Evolutionary conservation across 2,797 vertebrate genomes (phyloP).

Genomic region (Aulostomus chinensis): DNA sequence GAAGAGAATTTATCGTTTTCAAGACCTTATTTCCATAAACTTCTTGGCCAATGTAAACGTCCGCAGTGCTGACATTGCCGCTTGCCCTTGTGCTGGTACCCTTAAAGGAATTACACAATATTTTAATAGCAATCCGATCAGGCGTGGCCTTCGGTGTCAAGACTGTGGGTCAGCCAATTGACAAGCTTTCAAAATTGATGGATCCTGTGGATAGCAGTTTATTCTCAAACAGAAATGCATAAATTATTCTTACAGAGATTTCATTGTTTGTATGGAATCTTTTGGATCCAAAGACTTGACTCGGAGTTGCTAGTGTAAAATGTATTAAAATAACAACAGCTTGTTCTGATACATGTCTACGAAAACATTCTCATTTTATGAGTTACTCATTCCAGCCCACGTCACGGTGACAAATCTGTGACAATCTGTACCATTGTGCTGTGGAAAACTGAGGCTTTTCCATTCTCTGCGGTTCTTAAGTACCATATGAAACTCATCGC

Average conservation of each 20-base stretch:
- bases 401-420: constrained; percentile 43
- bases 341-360: constrained; percentile 14
- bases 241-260: constrained; percentile 7
- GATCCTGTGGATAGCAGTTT: constrained; percentile 28
- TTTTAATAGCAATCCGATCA: constrained; percentile 63
- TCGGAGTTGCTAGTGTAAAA: neutral
- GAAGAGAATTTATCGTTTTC: neutral
- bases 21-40: constrained; percentile 35
- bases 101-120: constrained; percentile 52
- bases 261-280: neutral
- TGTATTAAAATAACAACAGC: neutral
- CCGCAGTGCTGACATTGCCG: constrained; percentile 33
- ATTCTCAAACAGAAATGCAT: constrained; percentile 37
- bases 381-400: constrained; percentile 23
- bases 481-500: constrained; percentile 72
- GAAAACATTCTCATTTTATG: constrained; percentile 24
- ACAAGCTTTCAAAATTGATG: constrained; percentile 59
- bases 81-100: constrained; percentile 14
- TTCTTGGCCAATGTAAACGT: constrained; percentile 19
- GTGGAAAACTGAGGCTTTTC: constrained; percentile 60
- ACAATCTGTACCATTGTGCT: constrained; percentile 57
- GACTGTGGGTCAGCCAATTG: constrained; percentile 58
- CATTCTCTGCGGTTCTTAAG: constrained; percentile 55
- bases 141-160: constrained; percentile 55
- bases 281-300: neutral